Conservation (phyloP, 92 coral and sea anemone species). For the Phenganax stokvisi region DNA sequence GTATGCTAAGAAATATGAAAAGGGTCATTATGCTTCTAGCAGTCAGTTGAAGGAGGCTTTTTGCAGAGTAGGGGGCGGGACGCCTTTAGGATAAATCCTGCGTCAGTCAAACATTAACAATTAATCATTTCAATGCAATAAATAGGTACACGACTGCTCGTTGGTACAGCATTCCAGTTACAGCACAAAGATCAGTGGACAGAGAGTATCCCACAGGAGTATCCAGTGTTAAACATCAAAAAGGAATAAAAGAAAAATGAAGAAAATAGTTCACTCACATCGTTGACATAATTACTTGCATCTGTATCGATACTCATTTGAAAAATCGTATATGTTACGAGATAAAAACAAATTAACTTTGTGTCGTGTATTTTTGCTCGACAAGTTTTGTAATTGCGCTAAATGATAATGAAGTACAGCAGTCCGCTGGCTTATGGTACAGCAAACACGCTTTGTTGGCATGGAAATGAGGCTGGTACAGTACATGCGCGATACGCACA, state of each 20-base stretch:
- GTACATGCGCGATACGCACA: conserved; percentile 68
- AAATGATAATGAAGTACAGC: not conserved
- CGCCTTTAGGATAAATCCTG: no score
- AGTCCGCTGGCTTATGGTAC: not conserved
- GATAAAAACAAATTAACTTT: not conserved
- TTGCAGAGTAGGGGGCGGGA: no score
- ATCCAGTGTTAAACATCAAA: not conserved
- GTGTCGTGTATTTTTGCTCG: not conserved
- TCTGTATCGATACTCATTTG: conserved; percentile 38
- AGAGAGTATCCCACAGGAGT: not conserved
- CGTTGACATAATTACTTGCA: conserved; percentile 42
- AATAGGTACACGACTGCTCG: not conserved
- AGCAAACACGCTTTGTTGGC: conserved; percentile 25
- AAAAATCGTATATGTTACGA: not conserved
- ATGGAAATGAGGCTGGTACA: conserved; percentile 41
- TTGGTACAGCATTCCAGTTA: not conserved
- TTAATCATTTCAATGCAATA: no score
- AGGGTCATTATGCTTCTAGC: not conserved
- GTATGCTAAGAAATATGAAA: conserved; percentile 43
- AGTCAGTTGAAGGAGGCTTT: not conserved
- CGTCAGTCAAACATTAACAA: not conserved
- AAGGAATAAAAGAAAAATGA: not conserved
- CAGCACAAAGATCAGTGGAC: not conserved
- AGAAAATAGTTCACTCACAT: conserved; percentile 33
- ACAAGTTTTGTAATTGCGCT: conserved; percentile 5